phyloP scores from a whole-genome alignment of 2,888 invertebrate genomes.

The Clivina fossor region DNA sequence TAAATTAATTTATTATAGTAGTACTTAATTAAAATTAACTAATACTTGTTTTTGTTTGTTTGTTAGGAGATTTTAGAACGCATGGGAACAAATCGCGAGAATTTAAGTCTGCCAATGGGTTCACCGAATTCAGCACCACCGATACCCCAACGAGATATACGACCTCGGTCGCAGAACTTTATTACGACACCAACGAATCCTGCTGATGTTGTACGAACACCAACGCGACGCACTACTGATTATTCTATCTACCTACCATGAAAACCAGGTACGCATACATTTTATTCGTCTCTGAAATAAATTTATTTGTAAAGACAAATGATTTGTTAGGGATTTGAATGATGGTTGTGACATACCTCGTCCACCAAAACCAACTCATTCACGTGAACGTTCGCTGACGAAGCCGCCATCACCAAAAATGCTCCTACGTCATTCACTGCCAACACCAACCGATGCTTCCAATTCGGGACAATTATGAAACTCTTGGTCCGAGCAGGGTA shows the following conservation, averaged over 20 bases:
- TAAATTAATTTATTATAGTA: too few relatives aligned
- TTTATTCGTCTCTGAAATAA: background rate
- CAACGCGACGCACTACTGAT: constrained; percentile 52
- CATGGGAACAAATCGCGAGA: constrained; percentile 47
- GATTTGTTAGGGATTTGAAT: too few relatives aligned
- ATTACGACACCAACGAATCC: constrained; percentile 52
- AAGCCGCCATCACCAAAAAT: constrained; percentile 60
- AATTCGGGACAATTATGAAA: constrained; percentile 56
- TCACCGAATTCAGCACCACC: constrained; percentile 54
- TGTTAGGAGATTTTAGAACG: constrained; percentile 39
- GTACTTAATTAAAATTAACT: constrained; percentile 39
- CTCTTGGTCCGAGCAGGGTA: constrained; percentile 60
- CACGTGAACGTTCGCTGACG: constrained; percentile 54
- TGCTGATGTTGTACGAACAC: constrained; percentile 50
- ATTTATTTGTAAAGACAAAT: background rate
- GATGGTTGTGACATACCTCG: constrained; percentile 51
- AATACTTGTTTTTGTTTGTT: constrained; percentile 20
- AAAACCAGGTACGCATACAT: constrained; percentile 48
- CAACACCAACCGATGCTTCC: constrained; percentile 55
- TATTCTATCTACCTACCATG: constrained; percentile 54
- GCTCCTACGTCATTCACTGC: constrained; percentile 56
- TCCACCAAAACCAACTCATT: constrained; percentile 57
- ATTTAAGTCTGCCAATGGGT: constrained; percentile 51
- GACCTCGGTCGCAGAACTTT: constrained; percentile 63
- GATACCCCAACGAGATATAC: constrained; percentile 60